phyloP scores from a whole-genome alignment of 2,888 invertebrate species.

The Cataglyphis albicans region DNA sequence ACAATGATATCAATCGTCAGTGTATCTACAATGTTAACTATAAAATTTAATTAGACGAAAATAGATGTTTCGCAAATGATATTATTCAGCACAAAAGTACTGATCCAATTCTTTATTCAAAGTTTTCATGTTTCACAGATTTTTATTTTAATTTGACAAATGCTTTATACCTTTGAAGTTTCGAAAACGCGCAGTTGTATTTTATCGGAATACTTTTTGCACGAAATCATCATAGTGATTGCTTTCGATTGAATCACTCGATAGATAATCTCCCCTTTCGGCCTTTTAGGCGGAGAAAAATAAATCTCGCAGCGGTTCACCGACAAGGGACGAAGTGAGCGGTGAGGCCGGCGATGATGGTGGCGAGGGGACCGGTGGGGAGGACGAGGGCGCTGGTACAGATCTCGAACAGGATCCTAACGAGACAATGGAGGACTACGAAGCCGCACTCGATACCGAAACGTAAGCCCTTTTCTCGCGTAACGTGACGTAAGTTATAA shows the following conservation, averaged over 20 bases:
- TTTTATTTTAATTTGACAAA: background rate
- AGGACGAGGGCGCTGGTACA: conserved; percentile 88
- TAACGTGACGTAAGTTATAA: conserved; percentile 19
- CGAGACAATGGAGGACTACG: conserved; percentile 90
- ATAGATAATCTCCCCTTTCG: background rate
- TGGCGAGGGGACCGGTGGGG: conserved; percentile 87
- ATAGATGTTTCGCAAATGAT: background rate
- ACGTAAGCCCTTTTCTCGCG: conserved; percentile 86
- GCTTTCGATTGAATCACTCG: conserved; percentile 1
- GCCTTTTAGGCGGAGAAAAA: conserved; percentile 86
- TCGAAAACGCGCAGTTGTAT: background rate
- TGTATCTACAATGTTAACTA: background rate
- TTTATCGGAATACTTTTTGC: background rate
- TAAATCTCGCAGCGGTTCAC: conserved; percentile 89
- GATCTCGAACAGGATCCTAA: conserved; percentile 89
- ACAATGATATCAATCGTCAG: conserved; percentile 11
- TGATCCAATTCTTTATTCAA: background rate
- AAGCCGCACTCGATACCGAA: conserved; percentile 90
- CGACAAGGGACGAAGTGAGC: conserved; percentile 87
- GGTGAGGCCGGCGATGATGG: conserved; percentile 90
- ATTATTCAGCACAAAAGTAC: background rate
- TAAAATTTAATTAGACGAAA: conserved; percentile 19
- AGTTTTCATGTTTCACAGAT: conserved; percentile 1
- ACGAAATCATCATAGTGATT: background rate
- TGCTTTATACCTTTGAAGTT: background rate